Conservation (phyloP, 2,888 invertebrate genomes). For the Mimas tiliae region DNA sequence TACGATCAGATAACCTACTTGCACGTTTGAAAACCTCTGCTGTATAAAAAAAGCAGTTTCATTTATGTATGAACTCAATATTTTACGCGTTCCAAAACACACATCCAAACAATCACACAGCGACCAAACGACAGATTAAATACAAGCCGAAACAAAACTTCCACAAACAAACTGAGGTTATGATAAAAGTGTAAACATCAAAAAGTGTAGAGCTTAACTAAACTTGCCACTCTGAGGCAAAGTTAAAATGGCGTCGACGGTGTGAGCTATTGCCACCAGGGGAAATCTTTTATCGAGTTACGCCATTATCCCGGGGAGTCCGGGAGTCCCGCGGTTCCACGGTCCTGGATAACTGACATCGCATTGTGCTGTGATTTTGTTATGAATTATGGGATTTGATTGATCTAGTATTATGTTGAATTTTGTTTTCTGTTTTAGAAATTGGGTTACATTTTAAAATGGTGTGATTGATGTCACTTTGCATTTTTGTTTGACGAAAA, state of each 20-base stretch:
- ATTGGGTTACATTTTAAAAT: too few relatives aligned
- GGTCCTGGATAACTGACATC: background rate
- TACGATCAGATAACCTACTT: too few relatives aligned
- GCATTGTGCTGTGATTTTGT: background rate
- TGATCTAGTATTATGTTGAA: background rate
- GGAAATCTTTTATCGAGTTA: slow-evolving; percentile 82
- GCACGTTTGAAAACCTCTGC: too few relatives aligned
- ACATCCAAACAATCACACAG: background rate
- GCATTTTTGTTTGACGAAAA: too few relatives aligned
- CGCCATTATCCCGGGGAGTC: slow-evolving; percentile 59
- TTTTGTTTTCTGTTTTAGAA: background rate
- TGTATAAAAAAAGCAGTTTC: too few relatives aligned
- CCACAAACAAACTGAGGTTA: slow-evolving; percentile 20
- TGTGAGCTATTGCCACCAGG: slow-evolving; percentile 56
- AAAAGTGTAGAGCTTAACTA: slow-evolving; percentile 32
- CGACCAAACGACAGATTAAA: too few relatives aligned
- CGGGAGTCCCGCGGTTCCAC: slow-evolving; percentile 36
- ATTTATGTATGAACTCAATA: too few relatives aligned
- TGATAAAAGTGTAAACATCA: slow-evolving; percentile 31
- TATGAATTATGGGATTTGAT: background rate
- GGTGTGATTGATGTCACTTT: too few relatives aligned
- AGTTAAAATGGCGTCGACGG: slow-evolving; percentile 28
- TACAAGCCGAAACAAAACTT: background rate
- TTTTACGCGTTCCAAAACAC: too few relatives aligned
- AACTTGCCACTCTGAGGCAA: slow-evolving; percentile 29